These are phyloP conservation scores for Corythaixoides concolor DNA, from an alignment of 2,113 vertebrate genomes.

Conservation along the genomic window DNA sequence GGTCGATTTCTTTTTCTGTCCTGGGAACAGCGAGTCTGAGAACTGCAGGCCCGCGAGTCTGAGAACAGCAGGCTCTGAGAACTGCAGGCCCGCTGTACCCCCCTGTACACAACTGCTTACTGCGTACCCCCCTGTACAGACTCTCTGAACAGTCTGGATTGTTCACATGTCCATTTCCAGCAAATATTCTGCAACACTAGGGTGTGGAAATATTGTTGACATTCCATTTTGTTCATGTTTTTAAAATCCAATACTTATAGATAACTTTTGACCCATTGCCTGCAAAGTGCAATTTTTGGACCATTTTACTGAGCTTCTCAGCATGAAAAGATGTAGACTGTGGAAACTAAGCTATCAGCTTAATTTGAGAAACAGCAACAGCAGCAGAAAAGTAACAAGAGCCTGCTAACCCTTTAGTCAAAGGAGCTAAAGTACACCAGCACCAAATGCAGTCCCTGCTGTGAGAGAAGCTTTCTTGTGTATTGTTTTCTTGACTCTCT, in stretches of 20 bases:
- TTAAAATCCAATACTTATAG: background rate
- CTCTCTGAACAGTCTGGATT: too few relatives aligned
- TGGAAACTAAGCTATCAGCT: background rate
- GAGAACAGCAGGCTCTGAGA: too few relatives aligned
- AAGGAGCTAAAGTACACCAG: slow-evolving; percentile 1
- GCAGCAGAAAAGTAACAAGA: slow-evolving; percentile 42
- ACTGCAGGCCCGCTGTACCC: too few relatives aligned
- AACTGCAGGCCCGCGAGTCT: too few relatives aligned
- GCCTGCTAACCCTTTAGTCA: slow-evolving; percentile 13
- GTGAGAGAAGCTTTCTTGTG: background rate
- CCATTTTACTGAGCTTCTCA: slow-evolving; percentile 6
- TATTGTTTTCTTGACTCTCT: background rate
- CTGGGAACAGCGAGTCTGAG: too few relatives aligned
- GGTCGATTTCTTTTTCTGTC: too few relatives aligned
- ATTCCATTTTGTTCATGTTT: background rate
- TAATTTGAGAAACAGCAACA: slow-evolving; percentile 42
- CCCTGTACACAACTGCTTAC: too few relatives aligned
- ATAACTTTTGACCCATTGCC: background rate
- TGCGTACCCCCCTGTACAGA: too few relatives aligned
- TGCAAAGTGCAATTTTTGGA: background rate
- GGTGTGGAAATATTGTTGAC: background rate
- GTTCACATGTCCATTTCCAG: too few relatives aligned
- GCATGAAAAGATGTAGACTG: slow-evolving; percentile 1
- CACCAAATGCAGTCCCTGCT: background rate
- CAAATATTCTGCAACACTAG: too few relatives aligned